Evolutionary conservation across 1,140 invertebrate species (phyloP).

Genomic region (Metopolophium dirhodum): DNA sequence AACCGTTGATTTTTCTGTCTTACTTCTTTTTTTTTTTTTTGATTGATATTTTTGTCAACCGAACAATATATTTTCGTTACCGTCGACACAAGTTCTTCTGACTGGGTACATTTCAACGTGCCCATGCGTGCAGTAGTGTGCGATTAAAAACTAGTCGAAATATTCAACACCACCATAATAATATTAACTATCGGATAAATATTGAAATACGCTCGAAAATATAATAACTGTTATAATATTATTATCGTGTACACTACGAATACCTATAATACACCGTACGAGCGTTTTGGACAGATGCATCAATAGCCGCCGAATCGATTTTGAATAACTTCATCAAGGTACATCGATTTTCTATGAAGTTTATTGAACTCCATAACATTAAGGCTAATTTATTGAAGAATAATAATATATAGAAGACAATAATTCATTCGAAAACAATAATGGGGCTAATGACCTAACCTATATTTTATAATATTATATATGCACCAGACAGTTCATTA

Average conservation of each 20-base stretch:
- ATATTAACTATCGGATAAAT: background rate
- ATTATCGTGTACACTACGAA: too few relatives aligned
- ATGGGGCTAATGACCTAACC: background rate
- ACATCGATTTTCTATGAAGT: background rate
- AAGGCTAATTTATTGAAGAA: constrained; percentile 9
- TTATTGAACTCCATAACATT: background rate
- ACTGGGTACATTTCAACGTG: background rate
- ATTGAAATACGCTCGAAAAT: background rate
- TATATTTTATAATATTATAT: background rate
- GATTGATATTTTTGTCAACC: background rate
- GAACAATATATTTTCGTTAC: background rate
- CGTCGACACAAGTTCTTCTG: background rate
- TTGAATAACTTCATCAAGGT: background rate
- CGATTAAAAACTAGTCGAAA: background rate
- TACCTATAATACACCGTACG: background rate
- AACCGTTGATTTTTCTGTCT: background rate
- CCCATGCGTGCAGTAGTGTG: background rate
- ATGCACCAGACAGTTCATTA: background rate
- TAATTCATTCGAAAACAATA: background rate
- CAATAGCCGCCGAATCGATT: background rate
- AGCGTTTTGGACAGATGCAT: background rate
- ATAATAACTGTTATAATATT: background rate
- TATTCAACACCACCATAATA: background rate
- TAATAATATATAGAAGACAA: background rate
- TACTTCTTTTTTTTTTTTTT: background rate